Base-by-base conservation (phyloP, 53 echinoderm and acorn worm genomes). In the Holothuria leucospilota region DNA sequence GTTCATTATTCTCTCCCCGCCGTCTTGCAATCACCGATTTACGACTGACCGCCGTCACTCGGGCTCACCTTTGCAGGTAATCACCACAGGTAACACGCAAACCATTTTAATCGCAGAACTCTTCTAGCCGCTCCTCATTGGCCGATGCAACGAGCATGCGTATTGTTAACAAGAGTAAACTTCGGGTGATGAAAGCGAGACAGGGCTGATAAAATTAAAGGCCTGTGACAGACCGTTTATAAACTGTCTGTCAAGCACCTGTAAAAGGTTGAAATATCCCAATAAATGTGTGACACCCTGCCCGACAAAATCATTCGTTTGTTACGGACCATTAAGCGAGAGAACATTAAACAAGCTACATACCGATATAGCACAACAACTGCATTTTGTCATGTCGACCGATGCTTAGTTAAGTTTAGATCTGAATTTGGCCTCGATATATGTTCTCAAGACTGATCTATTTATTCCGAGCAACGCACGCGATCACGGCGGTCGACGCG, bases 21-120 rank as follows among this genome's bases (percentile, higher is more conserved):
- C 67, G 27, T 67, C 30, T 67, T 13, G 25, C 14, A 23, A 21
- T 51, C 51, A 51, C 72, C 72, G 51, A 75, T 26, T 72, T 39
- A 23, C 38, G 70, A 70, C 20, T 39, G 38, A n/a, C 39, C 27
- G 75, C 52, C 75, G 75, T 75, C 75, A 51, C n/a, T 75, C 14
- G 46, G 75, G 52, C 75, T 52, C 75, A 52, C 49, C 75, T 75
- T 11, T 52, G 52, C 75, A 75, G 75, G 75, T 75, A 75, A 49
- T 38, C 27, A 5, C n/a, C 8, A 75, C 75, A 75, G 75, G 75
- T 75, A 75, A 75, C 34, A 70, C 56, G 56, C 56, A 56, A 56
- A 56, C 56, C 18, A 56, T 56, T 56, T 13, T 46, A 46, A 46
- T 46, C 8, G 11, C 46, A 29, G 14, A 13, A 29, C 29, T 25